These are phyloP conservation scores for Drosophila imparisetae DNA, from an alignment of 2,888 invertebrate species.

Conservation along the genomic window DNA sequence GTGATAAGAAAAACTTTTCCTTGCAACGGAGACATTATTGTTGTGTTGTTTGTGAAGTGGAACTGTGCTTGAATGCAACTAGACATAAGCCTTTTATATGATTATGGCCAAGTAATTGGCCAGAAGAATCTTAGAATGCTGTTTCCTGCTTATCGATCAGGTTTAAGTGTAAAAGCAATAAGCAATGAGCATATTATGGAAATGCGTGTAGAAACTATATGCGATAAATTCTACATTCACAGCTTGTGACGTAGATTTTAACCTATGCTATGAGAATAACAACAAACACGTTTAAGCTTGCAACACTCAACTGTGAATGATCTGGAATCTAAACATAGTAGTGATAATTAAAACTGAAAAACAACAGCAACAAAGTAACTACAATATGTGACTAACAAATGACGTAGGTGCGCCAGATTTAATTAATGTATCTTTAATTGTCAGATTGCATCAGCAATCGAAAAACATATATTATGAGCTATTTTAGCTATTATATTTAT, in stretches of 20 bases:
- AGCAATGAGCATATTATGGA: background rate
- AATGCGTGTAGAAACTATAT: background rate
- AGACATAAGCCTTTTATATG: constrained; percentile 18
- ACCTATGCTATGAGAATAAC: background rate
- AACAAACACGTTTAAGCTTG: constrained; percentile 1
- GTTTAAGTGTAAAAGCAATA: constrained; percentile 1
- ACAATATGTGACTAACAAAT: constrained; percentile 21
- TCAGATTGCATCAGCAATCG: constrained; percentile 1
- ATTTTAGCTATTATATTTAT: no score
- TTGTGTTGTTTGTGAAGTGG: background rate
- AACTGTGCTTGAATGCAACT: constrained; percentile 16
- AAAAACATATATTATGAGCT: background rate
- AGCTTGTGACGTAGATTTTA: constrained; percentile 5
- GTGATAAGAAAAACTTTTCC: constrained; percentile 7
- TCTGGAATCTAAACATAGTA: constrained; percentile 17
- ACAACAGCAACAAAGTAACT: constrained; percentile 9
- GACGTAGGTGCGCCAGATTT: constrained; percentile 33
- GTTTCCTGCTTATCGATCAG: constrained; percentile 21
- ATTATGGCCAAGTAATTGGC: background rate
- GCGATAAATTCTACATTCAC: background rate
- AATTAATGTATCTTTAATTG: constrained; percentile 5
- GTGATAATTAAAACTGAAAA: constrained; percentile 17
- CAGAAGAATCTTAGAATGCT: background rate
- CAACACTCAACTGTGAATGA: constrained; percentile 10
- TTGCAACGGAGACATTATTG: constrained; percentile 21